These are phyloP conservation scores for Chaunax sp. DNA, from an alignment of 2,797 vertebrate species.

Conservation along the genomic window DNA sequence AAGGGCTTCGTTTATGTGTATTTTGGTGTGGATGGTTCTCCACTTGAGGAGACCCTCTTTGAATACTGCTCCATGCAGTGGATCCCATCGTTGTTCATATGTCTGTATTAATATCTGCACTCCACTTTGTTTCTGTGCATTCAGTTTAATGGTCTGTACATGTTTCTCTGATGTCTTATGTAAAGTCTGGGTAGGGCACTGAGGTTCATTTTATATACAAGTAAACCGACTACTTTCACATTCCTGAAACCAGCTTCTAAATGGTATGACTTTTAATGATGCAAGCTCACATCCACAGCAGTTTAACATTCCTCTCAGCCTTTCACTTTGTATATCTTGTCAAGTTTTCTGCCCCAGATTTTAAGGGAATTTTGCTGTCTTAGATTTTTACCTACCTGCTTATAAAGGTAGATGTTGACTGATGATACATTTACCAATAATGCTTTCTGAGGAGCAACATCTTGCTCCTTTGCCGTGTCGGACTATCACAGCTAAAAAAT, in stretches of 20 bases:
- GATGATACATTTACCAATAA: slow-evolving; percentile 72
- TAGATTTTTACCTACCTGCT: slow-evolving; percentile 57
- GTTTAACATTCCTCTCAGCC: slow-evolving; percentile 50
- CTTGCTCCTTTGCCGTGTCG: slow-evolving; percentile 11
- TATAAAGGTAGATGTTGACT: slow-evolving; percentile 67
- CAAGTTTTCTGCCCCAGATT: slow-evolving; percentile 67
- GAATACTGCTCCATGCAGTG: slow-evolving; percentile 49
- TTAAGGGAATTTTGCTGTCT: slow-evolving; percentile 63
- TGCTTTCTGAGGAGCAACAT: slow-evolving; percentile 50
- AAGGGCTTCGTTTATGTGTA: slow-evolving; percentile 65
- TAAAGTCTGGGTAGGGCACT: slow-evolving; percentile 5
- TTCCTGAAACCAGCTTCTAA: slow-evolving; percentile 77
- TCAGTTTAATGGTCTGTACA: slow-evolving; percentile 14
- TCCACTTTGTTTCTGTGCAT: slow-evolving; percentile 30
- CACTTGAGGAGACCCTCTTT: slow-evolving; percentile 52
- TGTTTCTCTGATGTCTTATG: slow-evolving; percentile 23
- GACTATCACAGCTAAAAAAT: slow-evolving; percentile 35
- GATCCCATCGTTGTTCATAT: slow-evolving; percentile 49
- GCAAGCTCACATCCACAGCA: no score
- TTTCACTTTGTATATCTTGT: slow-evolving; percentile 60
- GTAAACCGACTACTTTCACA: slow-evolving; percentile 37
- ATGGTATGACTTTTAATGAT: slow-evolving; percentile 86
- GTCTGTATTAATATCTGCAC: slow-evolving; percentile 45
- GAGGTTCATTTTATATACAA: slow-evolving; percentile 29
- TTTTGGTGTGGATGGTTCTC: slow-evolving; percentile 45